Percentiles rank a stretch among this genome's conserved stretches.
phyloP scores from a whole-genome alignment of 1,140 invertebrate genomes.

The Acyrthosiphon pisum region DNA sequence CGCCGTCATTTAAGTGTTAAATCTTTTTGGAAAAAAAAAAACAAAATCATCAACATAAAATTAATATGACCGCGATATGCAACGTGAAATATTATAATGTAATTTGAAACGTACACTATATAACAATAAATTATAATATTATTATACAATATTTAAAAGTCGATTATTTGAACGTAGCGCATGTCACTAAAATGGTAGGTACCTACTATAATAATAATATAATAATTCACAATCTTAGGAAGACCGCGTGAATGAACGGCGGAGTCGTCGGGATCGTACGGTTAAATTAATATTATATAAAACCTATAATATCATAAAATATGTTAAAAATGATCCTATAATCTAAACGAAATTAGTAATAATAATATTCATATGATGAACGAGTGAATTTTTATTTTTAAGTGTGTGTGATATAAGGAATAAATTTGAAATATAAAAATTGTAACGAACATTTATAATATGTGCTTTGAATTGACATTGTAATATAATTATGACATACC shows the following conservation, averaged over 20 bases:
- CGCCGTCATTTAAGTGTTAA: not conserved
- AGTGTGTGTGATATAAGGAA: not conserved
- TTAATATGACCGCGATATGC: not conserved
- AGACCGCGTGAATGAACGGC: slow-evolving; percentile 16
- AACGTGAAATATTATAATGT: not conserved
- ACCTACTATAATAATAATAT: not conserved
- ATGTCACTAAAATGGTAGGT: not conserved
- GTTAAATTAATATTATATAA: not conserved
- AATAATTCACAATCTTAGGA: slow-evolving; percentile 20
- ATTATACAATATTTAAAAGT: not conserved
- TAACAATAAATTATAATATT: slow-evolving; percentile 8
- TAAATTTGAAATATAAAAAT: not conserved
- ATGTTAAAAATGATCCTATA: not conserved
- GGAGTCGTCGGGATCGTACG: not conserved
- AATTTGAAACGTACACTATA: slow-evolving; percentile 9
- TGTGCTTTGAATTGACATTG: slow-evolving; percentile 48
- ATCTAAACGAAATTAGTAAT: not conserved
- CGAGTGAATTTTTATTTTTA: not conserved
- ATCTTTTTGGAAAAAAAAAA: slow-evolving; percentile 19
- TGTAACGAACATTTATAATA: not conserved
- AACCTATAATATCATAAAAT: not conserved
- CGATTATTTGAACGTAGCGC: not conserved
- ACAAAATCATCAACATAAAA: not conserved
- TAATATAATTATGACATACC: not conserved
- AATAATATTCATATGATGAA: not conserved